A percentile compares a stretch with the other conserved stretches of the same genome.
These are phyloP conservation scores for Petroica traversi DNA, from an alignment of 2,113 vertebrate species.

Conservation along the genomic window DNA sequence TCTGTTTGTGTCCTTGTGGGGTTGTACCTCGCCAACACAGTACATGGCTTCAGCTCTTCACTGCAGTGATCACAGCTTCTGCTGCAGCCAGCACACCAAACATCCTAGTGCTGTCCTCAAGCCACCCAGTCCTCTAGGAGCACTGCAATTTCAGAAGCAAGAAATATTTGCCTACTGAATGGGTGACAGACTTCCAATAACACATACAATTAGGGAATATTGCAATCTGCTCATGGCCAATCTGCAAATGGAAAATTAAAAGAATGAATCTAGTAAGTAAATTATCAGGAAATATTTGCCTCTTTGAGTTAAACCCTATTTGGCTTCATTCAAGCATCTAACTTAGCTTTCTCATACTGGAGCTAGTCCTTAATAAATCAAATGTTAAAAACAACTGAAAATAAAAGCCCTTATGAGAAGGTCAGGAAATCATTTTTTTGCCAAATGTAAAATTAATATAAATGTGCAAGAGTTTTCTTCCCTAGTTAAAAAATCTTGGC, in stretches of 20 bases:
- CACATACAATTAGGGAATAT: slow-evolving; percentile 8
- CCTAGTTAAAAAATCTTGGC: neutral
- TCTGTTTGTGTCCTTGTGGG: neutral
- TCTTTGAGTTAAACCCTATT: slow-evolving; percentile 9
- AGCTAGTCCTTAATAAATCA: slow-evolving; percentile 51
- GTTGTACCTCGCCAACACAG: neutral
- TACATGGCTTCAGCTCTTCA: neutral
- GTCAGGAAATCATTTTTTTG: neutral
- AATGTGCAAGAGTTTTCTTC: neutral
- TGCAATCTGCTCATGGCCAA: slow-evolving; percentile 37
- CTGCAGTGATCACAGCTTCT: neutral
- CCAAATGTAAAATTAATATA: slow-evolving; percentile 20
- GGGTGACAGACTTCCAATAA: slow-evolving; percentile 40
- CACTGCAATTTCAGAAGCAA: neutral
- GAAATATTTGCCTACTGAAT: slow-evolving; percentile 26
- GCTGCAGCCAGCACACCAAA: neutral
- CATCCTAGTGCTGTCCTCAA: neutral
- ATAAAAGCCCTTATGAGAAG: slow-evolving; percentile 1
- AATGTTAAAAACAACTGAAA: slow-evolving; percentile 27
- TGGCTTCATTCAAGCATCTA: slow-evolving; percentile 37
- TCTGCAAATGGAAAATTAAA: slow-evolving; percentile 54
- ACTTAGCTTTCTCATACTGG: slow-evolving; percentile 16
- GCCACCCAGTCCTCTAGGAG: neutral
- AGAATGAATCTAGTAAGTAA: slow-evolving; percentile 26
- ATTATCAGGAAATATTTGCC: slow-evolving; percentile 16